Evolutionary conservation across 2,888 invertebrate species (phyloP), one percentile per base, ranked within the genome.

Genomic region (Ectropis crepuscularia): DNA sequence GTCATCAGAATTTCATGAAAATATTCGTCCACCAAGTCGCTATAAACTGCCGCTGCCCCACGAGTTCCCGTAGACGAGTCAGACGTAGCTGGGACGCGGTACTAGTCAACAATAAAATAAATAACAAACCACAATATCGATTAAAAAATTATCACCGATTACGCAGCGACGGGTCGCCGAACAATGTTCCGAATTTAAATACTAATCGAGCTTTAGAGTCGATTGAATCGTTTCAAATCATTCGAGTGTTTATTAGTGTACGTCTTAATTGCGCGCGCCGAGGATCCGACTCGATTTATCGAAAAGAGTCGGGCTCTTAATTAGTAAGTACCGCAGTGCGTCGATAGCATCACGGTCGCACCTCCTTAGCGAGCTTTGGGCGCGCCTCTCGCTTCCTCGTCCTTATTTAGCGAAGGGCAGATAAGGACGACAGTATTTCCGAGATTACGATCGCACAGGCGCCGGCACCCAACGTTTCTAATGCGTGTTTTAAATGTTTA

Each of bases 401-500:
- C 48, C 59, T 49, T 46, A 11, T 58, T 42, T 36, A 57, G 47
- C 43, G 60, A 68, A 55, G 16, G 76, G 57, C 63, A 65, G 79
- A 85, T 67, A 75, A 78, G 76, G 88, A 86, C 70, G 71, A 80
- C 55, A 63, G 69, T 80, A 83, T 76, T 76, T 84, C 81, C 77
- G 68, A 82, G 89, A 90, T 89, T 77, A 80, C 75, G 82, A 89
- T 90, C 88, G 79, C 73, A 78, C 76, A 83, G 89, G 90, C 90
- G 89, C 89, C 90, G 87, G 89, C 89, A 89, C 88, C 90, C 89
- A 83, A 74, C 86, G 80, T 82, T 82, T 85, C 87, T 90, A 91
- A 91, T 90, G 90, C 89, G 86, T 86, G 89, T 88, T 86, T 91
- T 88, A 89, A 91, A 92, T 91, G 90, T 90, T 89, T 89, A 90